Evolutionary conservation across 2,888 invertebrate genomes (phyloP), one percentile per base, ranked within the genome.

Genomic region (Scotopteryx bipunctaria): DNA sequence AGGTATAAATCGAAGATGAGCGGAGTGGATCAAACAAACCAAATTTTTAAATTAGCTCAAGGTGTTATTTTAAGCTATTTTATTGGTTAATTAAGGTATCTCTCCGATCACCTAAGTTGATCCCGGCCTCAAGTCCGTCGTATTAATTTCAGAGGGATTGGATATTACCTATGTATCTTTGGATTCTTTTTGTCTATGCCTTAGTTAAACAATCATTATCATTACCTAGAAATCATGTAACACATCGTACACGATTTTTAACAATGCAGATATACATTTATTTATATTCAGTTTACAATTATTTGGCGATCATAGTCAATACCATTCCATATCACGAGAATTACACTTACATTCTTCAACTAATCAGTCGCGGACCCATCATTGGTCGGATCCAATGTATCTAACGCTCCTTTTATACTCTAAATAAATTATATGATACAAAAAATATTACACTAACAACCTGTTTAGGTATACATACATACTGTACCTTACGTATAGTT

Each of bases 371-470:
- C 71, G 85, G 89, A 84, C 76, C 89, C 83, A 55, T 76, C 73
- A 71, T 57, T 79, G 70, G 71, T 65, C 67, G 83, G 88, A 86
- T 82, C 89, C 89, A 86, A 75, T 83, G 79, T 84, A 57, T 58
- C 59, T 63, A 85, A 82, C 88, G 76, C 86, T 83, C 84, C 86
- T 76, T 82, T 83, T 82, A 67, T 73, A 78, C 78, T 73, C 83
- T 88, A 86, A 86, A 89, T 87, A 89, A 89, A 88, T 90, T 85
- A 89, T 88, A 89, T 87, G 74, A 86, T 90, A 89, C 87, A 89
- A 89, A 89, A 88, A 86, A 86, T 86, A 88, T 83, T 81, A 83
- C 79, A 80, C 81, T 81, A 81, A 78, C 71, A 78, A 78, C 80
- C 76, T 74, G 76, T 75, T 76, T 78, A 76, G 67, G 72, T 81